Evolutionary conservation across 1,140 invertebrate genomes (phyloP).

Genomic region (Drosophila tropicalis): DNA sequence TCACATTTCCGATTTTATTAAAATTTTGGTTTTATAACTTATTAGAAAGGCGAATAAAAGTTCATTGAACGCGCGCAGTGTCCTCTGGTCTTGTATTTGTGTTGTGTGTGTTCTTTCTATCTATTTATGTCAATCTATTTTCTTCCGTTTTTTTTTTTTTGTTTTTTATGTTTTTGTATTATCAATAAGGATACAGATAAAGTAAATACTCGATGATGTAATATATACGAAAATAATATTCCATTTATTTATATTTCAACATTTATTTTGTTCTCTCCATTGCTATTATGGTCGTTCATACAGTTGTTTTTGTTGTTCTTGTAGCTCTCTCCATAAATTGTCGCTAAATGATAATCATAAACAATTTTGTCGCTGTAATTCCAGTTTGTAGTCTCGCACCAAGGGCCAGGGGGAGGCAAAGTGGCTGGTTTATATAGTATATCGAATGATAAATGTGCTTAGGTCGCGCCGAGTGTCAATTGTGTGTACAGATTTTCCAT

Average conservation of each 20-base stretch:
- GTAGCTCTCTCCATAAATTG: constrained; percentile 54
- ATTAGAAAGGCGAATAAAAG: too few relatives aligned
- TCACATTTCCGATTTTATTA: too few relatives aligned
- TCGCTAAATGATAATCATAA: constrained; percentile 73
- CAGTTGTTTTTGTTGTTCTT: not conserved
- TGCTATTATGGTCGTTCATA: constrained; percentile 2
- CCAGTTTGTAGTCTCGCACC: constrained; percentile 24
- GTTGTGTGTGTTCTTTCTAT: not conserved
- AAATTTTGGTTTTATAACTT: too few relatives aligned
- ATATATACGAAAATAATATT: constrained; percentile 42
- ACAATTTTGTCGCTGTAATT: constrained; percentile 59
- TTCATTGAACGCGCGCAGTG: not conserved
- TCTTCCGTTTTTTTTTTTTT: not conserved
- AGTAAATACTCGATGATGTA: constrained; percentile 39
- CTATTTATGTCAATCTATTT: constrained; percentile 1
- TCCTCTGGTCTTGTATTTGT: not conserved
- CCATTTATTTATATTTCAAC: constrained; percentile 42
- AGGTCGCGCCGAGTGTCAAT: constrained; percentile 73
- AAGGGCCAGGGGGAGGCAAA: not conserved
- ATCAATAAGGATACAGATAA: constrained; percentile 44
- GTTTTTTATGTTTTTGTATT: constrained; percentile 18
- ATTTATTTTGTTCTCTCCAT: constrained; percentile 15
- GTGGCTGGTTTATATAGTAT: constrained; percentile 24
- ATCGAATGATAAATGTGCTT: constrained; percentile 69
- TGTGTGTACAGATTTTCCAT: constrained; percentile 69